Conservation (phyloP, 2,888 invertebrate species). For the Drosophila maculinotata region DNA sequence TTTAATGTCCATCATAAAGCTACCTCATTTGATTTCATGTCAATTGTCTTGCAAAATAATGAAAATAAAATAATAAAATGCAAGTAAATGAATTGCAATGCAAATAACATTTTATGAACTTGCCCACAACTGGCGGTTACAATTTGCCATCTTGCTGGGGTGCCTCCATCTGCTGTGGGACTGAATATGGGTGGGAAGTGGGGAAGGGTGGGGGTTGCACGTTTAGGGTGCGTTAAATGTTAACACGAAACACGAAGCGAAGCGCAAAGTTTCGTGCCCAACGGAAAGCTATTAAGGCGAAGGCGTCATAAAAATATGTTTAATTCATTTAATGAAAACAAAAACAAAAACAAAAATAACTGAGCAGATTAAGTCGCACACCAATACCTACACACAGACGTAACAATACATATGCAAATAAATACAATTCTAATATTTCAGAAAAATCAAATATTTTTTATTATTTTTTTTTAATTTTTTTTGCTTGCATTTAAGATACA, state of each 20-base stretch:
- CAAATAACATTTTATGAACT: slow-evolving; percentile 78
- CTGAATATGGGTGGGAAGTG: no score
- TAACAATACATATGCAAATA: not conserved
- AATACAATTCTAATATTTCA: not conserved
- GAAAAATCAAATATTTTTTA: no score
- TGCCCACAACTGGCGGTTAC: slow-evolving; percentile 42
- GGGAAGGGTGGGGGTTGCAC: not conserved
- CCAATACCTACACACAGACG: not conserved
- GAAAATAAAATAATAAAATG: slow-evolving; percentile 75
- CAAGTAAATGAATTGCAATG: slow-evolving; percentile 75
- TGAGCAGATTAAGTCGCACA: slow-evolving; percentile 32
- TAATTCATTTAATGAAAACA: slow-evolving; percentile 59
- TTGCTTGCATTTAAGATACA: not conserved
- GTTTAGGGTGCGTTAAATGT: slow-evolving; percentile 71
- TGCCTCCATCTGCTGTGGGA: no score
- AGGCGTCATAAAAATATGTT: slow-evolving; percentile 58
- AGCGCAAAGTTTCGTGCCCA: slow-evolving; percentile 43
- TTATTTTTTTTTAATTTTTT: no score
- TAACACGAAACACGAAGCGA: slow-evolving; percentile 67
- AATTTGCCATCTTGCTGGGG: slow-evolving; percentile 8
- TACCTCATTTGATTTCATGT: slow-evolving; percentile 72
- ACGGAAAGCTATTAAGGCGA: slow-evolving; percentile 54
- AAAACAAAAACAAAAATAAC: slow-evolving; percentile 31
- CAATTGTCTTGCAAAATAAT: slow-evolving; percentile 65
- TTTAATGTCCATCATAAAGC: slow-evolving; percentile 65